Base-by-base conservation (phyloP, 2,797 vertebrate species). In the Leptatherina wallacei region DNA sequence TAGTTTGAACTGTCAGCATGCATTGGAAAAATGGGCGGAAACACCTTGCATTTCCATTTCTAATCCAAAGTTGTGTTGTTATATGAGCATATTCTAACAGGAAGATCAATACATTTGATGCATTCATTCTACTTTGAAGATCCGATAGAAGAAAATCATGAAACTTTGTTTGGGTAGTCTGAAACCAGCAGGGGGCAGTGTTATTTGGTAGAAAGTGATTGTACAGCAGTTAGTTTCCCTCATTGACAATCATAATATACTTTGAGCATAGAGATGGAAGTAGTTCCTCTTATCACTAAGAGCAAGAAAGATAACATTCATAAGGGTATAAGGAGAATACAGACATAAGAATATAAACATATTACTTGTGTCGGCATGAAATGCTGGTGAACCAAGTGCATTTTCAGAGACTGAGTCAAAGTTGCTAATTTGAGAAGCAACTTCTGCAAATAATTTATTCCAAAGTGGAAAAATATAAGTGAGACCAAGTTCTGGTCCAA, bases 161-260 rank as follows among this genome's bases (percentile, higher is more conserved):
- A 42, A 18, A 24, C 77, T 77, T 75, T 81, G 71, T 71, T 52
- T 69, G 0, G 38, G 52, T 64, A 12, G 42, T 55, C 24, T 65
- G 11, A 0, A 29, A 81, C 90, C 93, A 90, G 89, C 73, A 93
- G 92, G 88, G 88, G 91, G 91, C 91, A 92, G 90, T 91, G 83
- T 83, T 88, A 73, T 81, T 78, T 61, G 83, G 77, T 81, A 68
- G 60, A 85, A 71, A 81, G 67, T 83, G 83, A 87, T 84, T 83
- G 86, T 80, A 69, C 77, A 79, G 65, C 80, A 65, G 65, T 73
- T 49, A 18, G 16, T 76, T 57, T 67, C 71, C 60, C 65, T 77
- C 61, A 51, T 36, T 56, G 14, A 73, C 42, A 71, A 65, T 30
- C 71, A 35, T 59, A 6, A 47, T 72, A 72, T 47, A 64, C 63